Percentiles rank a stretch among this genome's conserved stretches.
Evolutionary conservation across 1,140 invertebrate species (phyloP).

Genomic region (Megalopta genalis): DNA sequence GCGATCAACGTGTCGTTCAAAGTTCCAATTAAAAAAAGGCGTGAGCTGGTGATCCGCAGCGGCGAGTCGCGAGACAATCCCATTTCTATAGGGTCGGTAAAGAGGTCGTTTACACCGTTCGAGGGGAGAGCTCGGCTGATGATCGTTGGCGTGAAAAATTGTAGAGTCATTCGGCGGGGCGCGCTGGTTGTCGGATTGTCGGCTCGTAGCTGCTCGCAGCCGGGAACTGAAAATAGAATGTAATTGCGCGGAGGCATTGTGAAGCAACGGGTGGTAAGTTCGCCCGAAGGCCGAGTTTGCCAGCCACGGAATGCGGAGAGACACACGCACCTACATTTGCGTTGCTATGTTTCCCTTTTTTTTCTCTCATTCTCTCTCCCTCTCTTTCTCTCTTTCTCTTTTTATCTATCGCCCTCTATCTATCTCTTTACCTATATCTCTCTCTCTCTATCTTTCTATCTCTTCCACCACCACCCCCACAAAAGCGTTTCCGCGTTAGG

Average conservation of each 20-base stretch:
- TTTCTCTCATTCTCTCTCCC: too few species aligned
- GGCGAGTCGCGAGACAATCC: too few species aligned
- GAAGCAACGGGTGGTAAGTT: conserved; percentile 18
- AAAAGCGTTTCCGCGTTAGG: not conserved
- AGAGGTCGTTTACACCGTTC: too few species aligned
- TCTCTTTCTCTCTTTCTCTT: not conserved
- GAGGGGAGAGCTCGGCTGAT: too few species aligned
- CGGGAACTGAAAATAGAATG: conserved; percentile 21
- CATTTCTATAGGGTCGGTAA: too few species aligned
- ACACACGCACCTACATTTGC: conserved; percentile 24
- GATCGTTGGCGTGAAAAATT: not conserved
- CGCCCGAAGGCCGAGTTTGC: not conserved
- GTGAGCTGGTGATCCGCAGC: too few species aligned
- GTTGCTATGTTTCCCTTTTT: not conserved
- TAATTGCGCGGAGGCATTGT: conserved; percentile 5
- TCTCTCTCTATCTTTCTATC: not conserved
- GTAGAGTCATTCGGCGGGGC: not conserved
- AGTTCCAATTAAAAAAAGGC: too few species aligned
- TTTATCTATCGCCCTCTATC: too few species aligned
- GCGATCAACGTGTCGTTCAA: too few species aligned
- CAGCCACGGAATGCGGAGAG: conserved; percentile 6
- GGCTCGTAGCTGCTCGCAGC: not conserved
- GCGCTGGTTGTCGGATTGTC: too few species aligned
- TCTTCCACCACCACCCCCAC: too few species aligned
- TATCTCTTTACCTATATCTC: not conserved